Evolutionary conservation across 2,888 invertebrate genomes (phyloP).

Genomic region (Amiota mariae): DNA sequence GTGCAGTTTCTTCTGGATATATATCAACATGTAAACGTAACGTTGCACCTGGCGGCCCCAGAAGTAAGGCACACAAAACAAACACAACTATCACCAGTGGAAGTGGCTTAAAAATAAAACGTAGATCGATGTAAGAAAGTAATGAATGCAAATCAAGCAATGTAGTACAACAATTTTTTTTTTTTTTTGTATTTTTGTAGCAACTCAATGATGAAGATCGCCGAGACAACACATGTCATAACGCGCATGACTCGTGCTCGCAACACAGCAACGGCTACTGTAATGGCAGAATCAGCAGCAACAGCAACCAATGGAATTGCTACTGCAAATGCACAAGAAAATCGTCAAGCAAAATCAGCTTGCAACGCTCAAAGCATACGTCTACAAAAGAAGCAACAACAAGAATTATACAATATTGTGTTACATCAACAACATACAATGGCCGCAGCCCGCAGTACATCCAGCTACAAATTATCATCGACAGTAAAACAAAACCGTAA

Average conservation of each 20-base stretch:
- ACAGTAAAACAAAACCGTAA: conserved; percentile 55
- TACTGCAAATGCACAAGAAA: conserved; percentile 21
- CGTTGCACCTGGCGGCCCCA: not conserved
- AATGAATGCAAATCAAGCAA: not conserved
- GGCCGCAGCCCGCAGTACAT: conserved; percentile 12
- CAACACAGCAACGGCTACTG: conserved; percentile 28
- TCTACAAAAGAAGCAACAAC: conserved; percentile 69
- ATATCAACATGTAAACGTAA: not conserved
- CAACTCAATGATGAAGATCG: conserved; percentile 61
- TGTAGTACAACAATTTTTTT: no score
- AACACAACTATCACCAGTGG: not conserved
- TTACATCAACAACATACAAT: not conserved
- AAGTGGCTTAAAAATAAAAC: conserved; percentile 44
- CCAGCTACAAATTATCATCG: conserved; percentile 28
- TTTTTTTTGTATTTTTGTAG: conserved; percentile 36
- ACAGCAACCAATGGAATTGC: not conserved
- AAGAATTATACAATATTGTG: conserved; percentile 43
- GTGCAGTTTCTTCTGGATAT: no score
- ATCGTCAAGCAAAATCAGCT: conserved; percentile 29
- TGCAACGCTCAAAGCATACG: conserved; percentile 3
- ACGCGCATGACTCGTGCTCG: conserved; percentile 57
- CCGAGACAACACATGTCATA: conserved; percentile 64
- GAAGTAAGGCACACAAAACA: not conserved
- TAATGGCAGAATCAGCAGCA: conserved; percentile 26
- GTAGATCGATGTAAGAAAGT: conserved; percentile 43